Conservation (phyloP, 2,888 invertebrate genomes). For the Sesia apiformis region DNA sequence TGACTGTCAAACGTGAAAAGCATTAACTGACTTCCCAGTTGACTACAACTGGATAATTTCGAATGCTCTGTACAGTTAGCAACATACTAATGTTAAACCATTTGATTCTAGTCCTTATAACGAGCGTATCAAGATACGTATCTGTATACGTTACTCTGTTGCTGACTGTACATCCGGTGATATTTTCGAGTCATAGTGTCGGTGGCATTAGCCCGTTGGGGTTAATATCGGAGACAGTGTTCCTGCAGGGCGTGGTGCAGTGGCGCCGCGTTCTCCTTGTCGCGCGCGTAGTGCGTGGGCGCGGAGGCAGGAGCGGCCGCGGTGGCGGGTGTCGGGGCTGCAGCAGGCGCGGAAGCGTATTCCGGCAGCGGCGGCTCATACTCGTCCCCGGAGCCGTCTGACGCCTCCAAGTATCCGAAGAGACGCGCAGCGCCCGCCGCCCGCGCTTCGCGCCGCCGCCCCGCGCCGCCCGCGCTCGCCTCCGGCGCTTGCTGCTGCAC, state of each 20-base stretch:
- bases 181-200: neutral
- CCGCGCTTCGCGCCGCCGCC: constrained; percentile 21
- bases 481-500: constrained; percentile 25
- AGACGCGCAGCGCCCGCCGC: constrained; percentile 77
- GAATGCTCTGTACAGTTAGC: too few relatives aligned
- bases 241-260: constrained; percentile 54
- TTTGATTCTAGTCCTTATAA: too few relatives aligned
- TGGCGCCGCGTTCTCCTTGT: constrained; percentile 63
- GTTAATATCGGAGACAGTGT: constrained; percentile 62
- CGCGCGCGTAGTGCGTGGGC: constrained; percentile 39
- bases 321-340: constrained; percentile 12
- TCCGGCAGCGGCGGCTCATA: constrained; percentile 43
- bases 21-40: too few relatives aligned
- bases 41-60: too few relatives aligned
- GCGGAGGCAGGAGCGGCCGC: constrained; percentile 6
- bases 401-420: constrained; percentile 83
- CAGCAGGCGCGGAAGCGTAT: constrained; percentile 23
- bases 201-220: neutral
- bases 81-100: too few relatives aligned
- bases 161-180: too few relatives aligned
- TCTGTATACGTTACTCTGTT: too few relatives aligned
- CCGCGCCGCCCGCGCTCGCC: constrained; percentile 24
- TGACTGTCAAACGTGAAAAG: too few relatives aligned
- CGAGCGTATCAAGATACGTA: too few relatives aligned
- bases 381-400: constrained; percentile 79